These are phyloP conservation scores for Synanceia verrucosa DNA, from an alignment of 2,797 vertebrate species.

Conservation along the genomic window DNA sequence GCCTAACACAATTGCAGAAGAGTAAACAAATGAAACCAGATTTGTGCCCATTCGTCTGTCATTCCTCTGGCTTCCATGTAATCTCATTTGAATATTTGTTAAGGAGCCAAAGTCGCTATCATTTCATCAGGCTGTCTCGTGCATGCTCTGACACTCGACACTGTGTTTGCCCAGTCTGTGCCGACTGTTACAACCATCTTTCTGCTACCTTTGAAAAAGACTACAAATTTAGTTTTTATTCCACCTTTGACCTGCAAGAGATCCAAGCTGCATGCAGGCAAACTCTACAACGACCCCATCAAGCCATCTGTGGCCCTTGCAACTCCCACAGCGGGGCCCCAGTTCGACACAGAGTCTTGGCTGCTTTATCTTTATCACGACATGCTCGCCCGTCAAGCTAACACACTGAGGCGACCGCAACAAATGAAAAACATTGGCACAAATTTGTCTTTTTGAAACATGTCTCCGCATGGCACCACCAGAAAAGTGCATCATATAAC, in stretches of 20 bases:
- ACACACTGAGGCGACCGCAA: conserved; percentile 31
- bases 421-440: conserved; percentile 48
- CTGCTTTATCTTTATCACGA: conserved; percentile 54
- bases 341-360: conserved; percentile 12
- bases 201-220: conserved; percentile 11
- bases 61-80: conserved; percentile 68
- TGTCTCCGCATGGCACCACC: conserved; percentile 41
- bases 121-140: conserved; percentile 51
- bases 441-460: conserved; percentile 54
- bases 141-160: background rate
- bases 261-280: background rate
- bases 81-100: conserved; percentile 73
- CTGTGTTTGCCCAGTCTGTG: conserved; percentile 25
- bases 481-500: conserved; percentile 31
- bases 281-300: conserved; percentile 21
- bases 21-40: conserved; percentile 78
- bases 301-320: conserved; percentile 15
- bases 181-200: background rate
- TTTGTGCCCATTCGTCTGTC: conserved; percentile 73
- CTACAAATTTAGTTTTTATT: background rate
- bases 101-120: conserved; percentile 66
- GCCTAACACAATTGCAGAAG: conserved; percentile 70
- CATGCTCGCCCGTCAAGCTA: conserved; percentile 51
- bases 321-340: background rate
- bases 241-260: conserved; percentile 19